Evolutionary conservation across 2,888 invertebrate genomes (phyloP).

Genomic region (Agapostemon virescens): DNA sequence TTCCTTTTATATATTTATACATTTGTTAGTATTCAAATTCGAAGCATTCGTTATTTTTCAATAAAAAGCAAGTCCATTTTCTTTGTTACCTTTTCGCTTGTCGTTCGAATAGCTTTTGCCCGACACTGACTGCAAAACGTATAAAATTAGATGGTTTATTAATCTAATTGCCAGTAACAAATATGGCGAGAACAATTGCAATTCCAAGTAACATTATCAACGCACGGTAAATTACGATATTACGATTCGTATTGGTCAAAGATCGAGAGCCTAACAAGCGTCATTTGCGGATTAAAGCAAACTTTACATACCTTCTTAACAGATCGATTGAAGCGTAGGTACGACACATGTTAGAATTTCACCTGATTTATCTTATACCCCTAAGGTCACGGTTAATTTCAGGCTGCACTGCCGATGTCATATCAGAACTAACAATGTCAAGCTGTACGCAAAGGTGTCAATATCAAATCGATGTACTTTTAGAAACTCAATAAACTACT

Average conservation of each 20-base stretch:
- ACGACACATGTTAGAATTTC: slow-evolving; percentile 22
- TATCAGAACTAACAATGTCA: slow-evolving; percentile 9
- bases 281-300: slow-evolving; percentile 6
- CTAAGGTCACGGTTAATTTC: slow-evolving; percentile 48
- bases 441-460: slow-evolving; percentile 6
- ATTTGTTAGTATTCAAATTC: too few relatives aligned
- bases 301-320: slow-evolving; percentile 28
- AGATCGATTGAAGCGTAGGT: slow-evolving; percentile 34
- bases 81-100: not conserved
- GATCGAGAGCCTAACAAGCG: slow-evolving; percentile 3
- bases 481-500: not conserved
- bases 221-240: not conserved
- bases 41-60: too few relatives aligned
- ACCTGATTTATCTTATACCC: slow-evolving; percentile 46
- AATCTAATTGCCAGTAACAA: not conserved
- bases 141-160: not conserved
- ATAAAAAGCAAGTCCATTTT: not conserved
- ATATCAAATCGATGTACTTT: not conserved
- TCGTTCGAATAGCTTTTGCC: not conserved
- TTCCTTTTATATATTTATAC: too few relatives aligned
- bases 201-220: not conserved
- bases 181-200: not conserved
- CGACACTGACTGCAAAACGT: not conserved
- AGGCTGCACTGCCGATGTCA: not conserved
- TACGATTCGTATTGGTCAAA: not conserved